A percentile compares a stretch with the other conserved stretches of the same genome.
Conservation (phyloP, 2,113 vertebrate genomes). For the Laticauda laticaudata region DNA sequence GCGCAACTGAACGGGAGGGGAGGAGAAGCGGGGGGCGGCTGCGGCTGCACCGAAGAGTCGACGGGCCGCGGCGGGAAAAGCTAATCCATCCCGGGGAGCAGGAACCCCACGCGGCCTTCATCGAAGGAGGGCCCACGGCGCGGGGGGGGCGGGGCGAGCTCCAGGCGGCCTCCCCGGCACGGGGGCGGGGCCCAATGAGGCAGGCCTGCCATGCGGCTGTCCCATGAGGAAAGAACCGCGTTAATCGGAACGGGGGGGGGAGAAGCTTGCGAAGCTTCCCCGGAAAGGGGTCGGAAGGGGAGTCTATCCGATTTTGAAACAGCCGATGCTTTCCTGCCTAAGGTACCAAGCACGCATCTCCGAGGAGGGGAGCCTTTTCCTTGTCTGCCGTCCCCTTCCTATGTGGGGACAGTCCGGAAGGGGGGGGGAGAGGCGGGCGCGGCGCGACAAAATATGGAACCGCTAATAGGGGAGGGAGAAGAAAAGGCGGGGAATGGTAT, state of each 20-base stretch:
- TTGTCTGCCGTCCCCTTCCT: not conserved
- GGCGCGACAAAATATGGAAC: not conserved
- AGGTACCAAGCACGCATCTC: not conserved
- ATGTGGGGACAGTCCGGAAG: not conserved
- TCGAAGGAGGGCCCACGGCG: not conserved
- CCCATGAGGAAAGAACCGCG: slow-evolving; percentile 4
- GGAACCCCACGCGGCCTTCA: not conserved
- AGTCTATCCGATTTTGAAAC: not conserved
- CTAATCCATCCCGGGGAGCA: not conserved
- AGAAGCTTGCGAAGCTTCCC: not conserved
- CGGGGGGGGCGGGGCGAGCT: not conserved
- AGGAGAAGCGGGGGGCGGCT: rapidly evolving
- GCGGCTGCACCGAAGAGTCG: too few relatives aligned
- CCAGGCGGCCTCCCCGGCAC: not conserved
- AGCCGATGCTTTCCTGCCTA: not conserved
- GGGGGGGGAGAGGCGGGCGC: not conserved
- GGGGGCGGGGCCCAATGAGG: not conserved
- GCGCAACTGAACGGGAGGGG: too few relatives aligned
- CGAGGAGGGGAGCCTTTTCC: rapidly evolving
- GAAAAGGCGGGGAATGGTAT: not conserved
- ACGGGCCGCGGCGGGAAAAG: not conserved
- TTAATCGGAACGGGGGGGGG: not conserved
- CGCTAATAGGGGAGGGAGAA: not conserved
- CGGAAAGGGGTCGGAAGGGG: not conserved
- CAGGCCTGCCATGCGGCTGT: slow-evolving; percentile 22